Conservation (phyloP, 2,797 vertebrate genomes). For the Arrhamphus sclerolepis region DNA sequence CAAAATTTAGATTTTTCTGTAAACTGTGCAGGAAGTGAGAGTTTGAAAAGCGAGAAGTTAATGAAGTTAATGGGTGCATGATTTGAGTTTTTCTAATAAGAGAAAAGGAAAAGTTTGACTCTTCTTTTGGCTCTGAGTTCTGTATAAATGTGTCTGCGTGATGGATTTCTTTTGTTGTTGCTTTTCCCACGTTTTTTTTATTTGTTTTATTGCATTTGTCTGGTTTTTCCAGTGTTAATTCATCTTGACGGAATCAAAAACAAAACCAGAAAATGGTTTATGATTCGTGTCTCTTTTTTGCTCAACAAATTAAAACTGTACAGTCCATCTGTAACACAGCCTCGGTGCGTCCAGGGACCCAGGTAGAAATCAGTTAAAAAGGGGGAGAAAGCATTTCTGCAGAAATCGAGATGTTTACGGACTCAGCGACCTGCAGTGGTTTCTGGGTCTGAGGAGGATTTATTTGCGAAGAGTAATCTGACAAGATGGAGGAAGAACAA, state of each 20-base stretch:
- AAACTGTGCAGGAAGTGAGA: no score
- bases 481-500: slow-evolving; percentile 11
- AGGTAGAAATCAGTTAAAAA: slow-evolving; percentile 15
- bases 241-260: slow-evolving; percentile 59
- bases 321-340: slow-evolving; percentile 52
- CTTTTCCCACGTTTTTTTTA: slow-evolving; percentile 43
- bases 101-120: no score
- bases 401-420: neutral
- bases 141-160: no score
- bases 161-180: no score
- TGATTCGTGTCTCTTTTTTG: slow-evolving; percentile 66
- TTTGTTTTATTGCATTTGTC: slow-evolving; percentile 34
- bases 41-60: no score
- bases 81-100: no score
- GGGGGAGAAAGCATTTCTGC: neutral
- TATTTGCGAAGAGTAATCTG: slow-evolving; percentile 40
- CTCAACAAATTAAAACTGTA: slow-evolving; percentile 70
- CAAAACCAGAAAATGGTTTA: slow-evolving; percentile 25
- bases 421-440: slow-evolving; percentile 12
- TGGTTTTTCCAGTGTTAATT: slow-evolving; percentile 62
- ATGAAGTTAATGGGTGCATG: no score
- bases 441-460: slow-evolving; percentile 15
- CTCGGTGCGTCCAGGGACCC: slow-evolving; percentile 16
- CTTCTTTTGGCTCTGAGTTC: no score
- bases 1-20: no score